Conservation (phyloP, 2,888 invertebrate species). For the Pollenia angustigena region DNA sequence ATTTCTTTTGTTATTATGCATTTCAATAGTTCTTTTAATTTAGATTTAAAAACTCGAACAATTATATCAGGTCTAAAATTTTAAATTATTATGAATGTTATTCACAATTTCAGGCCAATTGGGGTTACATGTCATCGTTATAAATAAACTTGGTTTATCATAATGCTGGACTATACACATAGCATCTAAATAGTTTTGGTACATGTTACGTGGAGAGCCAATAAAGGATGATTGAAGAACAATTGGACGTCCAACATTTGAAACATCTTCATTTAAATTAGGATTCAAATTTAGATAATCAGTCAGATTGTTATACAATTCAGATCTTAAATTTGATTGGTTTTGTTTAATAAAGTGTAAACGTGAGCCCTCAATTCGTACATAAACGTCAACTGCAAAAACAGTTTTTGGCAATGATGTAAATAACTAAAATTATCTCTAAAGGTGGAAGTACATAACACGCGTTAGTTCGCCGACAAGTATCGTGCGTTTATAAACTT, state of each 20-base stretch:
- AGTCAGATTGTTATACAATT: neutral
- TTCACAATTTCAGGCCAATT: neutral
- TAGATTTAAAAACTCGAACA: neutral
- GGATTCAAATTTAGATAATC: neutral
- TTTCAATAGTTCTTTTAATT: neutral
- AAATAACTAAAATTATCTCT: conserved; percentile 20
- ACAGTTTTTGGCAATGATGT: neutral
- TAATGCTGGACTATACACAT: conserved; percentile 61
- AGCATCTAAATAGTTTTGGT: conserved; percentile 66
- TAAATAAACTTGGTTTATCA: conserved; percentile 34
- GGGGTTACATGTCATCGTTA: conserved; percentile 42
- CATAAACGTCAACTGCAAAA: neutral
- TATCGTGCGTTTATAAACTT: too few species aligned
- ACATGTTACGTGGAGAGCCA: conserved; percentile 61
- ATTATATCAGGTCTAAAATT: neutral
- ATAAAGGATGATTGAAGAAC: conserved; percentile 48
- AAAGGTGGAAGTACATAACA: too few species aligned
- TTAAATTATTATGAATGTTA: neutral
- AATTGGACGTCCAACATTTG: conserved; percentile 25
- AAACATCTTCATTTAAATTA: neutral
- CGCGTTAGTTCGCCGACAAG: too few species aligned
- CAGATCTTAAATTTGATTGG: conserved; percentile 12
- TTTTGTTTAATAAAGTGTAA: too few species aligned
- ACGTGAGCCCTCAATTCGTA: too few species aligned
- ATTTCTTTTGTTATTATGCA: neutral